These are phyloP conservation scores for Henicopernis longicauda DNA, from an alignment of 2,113 vertebrate genomes.

Conservation along the genomic window DNA sequence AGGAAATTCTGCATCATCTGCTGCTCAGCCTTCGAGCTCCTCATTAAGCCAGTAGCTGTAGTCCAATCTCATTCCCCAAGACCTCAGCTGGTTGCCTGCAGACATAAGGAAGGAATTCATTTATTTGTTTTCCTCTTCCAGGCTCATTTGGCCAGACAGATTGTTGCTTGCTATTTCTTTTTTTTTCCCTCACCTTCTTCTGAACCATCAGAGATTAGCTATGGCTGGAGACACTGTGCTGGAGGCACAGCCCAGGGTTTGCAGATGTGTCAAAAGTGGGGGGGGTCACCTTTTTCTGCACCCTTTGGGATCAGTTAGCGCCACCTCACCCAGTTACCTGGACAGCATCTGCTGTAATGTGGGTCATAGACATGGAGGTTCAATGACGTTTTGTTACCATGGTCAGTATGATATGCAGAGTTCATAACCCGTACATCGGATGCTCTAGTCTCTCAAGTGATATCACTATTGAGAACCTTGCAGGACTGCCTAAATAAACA, in stretches of 20 bases:
- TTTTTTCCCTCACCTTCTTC: neutral
- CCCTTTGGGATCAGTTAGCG: neutral
- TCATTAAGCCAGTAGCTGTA: neutral
- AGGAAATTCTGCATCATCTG: neutral
- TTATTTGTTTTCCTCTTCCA: neutral
- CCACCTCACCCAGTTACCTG: neutral
- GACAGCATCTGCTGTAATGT: neutral
- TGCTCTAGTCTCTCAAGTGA: neutral
- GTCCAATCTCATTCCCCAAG: neutral
- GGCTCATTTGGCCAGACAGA: neutral
- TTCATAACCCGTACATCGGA: neutral
- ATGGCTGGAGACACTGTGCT: neutral
- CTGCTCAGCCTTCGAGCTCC: neutral
- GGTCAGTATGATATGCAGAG: fast-evolving
- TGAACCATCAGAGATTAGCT: neutral
- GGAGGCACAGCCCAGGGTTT: neutral
- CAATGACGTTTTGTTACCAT: neutral
- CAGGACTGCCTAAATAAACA: constrained; percentile 1
- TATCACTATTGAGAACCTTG: neutral
- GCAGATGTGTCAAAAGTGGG: neutral
- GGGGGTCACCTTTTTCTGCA: neutral
- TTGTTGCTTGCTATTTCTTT: neutral
- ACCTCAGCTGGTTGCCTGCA: neutral
- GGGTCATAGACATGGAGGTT: fast-evolving
- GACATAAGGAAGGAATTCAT: neutral